Conservation (phyloP, 2,113 vertebrate species). For the Hyperopisus bebe region DNA sequence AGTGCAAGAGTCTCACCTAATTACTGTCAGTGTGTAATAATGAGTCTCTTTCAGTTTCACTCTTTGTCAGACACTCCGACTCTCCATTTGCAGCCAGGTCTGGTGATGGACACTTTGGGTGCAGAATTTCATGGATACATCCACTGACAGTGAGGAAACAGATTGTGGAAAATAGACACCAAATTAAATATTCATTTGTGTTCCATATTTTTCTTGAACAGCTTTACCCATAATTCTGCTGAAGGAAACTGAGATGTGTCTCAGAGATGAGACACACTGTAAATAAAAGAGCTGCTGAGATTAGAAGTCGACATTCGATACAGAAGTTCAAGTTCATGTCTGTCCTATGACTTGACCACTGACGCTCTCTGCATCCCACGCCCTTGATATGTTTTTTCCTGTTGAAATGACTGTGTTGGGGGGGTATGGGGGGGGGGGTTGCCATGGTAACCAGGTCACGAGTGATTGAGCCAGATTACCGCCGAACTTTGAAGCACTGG, state of each 20-base stretch:
- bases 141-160: not conserved
- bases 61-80: not conserved
- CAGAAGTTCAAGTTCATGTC: not conserved
- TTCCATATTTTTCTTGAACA: not conserved
- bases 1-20: not conserved
- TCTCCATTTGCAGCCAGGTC: not conserved
- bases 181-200: not conserved
- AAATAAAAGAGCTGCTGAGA: not conserved
- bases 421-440: not conserved
- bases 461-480: not conserved
- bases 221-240: not conserved
- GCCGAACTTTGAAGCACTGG: not conserved
- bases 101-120: not conserved
- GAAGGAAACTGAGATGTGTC: not conserved
- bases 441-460: constrained; percentile 13
- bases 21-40: not conserved
- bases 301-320: not conserved
- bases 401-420: not conserved
- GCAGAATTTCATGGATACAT: not conserved
- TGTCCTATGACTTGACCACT: not conserved
- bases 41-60: not conserved
- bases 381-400: not conserved
- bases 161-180: not conserved
- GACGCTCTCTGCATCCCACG: not conserved
- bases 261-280: not conserved